Conservation (phyloP, 2,113 vertebrate species). For the Apodemus speciosus region DNA sequence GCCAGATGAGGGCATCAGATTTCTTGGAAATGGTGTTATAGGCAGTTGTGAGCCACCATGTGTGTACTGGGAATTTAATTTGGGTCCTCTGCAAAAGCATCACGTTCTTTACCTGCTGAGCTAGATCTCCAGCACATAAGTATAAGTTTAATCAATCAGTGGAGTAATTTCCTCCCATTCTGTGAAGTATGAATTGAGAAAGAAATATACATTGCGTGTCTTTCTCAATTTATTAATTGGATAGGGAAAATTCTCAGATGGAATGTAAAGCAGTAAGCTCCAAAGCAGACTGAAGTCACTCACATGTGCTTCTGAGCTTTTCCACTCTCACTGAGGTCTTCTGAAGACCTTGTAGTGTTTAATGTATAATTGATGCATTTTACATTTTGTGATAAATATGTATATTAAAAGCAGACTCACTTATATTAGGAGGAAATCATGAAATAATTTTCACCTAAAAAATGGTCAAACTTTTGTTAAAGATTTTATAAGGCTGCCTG, state of each 20-base stretch:
- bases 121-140: neutral
- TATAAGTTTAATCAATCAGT: conserved; percentile 1
- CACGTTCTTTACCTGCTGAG: neutral
- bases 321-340: neutral
- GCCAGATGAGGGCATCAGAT: neutral
- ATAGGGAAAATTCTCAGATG: neutral
- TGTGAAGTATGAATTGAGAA: conserved; percentile 31
- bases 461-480: neutral
- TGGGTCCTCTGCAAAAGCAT: neutral
- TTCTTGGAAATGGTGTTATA: neutral
- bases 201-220: neutral
- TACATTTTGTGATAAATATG: conserved; percentile 14
- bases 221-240: conserved; percentile 36
- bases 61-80: neutral
- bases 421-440: conserved; percentile 29
- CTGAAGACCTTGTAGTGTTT: conserved; percentile 25
- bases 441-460: neutral
- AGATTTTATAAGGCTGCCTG: neutral
- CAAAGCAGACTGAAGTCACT: neutral
- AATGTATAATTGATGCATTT: neutral
- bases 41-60: neutral
- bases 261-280: neutral
- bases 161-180: neutral
- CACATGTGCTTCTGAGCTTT: neutral
- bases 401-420: neutral